Evolutionary conservation across 2,113 vertebrate species (phyloP), one percentile per base, ranked within the genome.

Genomic region (Aleadryas rufinucha): DNA sequence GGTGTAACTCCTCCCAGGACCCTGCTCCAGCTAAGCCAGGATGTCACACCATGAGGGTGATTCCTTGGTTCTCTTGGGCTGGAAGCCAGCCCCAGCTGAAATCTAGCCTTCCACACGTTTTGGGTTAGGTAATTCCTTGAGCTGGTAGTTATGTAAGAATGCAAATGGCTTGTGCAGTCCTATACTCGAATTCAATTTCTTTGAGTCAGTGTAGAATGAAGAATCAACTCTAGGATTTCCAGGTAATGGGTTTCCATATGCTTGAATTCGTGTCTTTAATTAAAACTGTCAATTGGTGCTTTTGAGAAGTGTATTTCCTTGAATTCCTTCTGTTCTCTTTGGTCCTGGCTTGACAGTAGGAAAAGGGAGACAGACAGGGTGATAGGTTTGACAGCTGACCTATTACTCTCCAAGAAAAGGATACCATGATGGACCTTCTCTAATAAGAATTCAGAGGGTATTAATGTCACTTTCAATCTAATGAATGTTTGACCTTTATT

Each of bases 401-500:
- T 93, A 84, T 79, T 89, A 45, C 65, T 93, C 81, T 94, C 71
- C 79, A 90, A 61, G 94, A 97, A 97, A 97, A 97, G 64, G 44
- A 83, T 94, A 72, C 83, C 24, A 6, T 59, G 93, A 96, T 94
- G 92, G 87, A 93, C 87, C 87, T 84, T 63, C 79, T 94, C 70
- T 91, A 93, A 77, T 91, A 87, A 89, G 75, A 93, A 97, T 95
- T 95, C 81, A 53, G 84, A 57, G 74, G 47, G 72, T 84, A 93
- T 96, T 96, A 93, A 90, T 95, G 82, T 69, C 65, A 5, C 80
- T 92, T 89, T 84, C 95, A 93, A 76, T 95, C 92, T 96, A 94
- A 95, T 90, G 96, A 88, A 93, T 88, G 85, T 60, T 84, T 97
- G 96, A 97, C 97, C 96, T 97, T 97, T 96, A 92, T 93, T 91